A percentile compares a stretch with the other conserved stretches of the same genome.
These are phyloP conservation scores for Axea sp. DNA, from an alignment of 2,888 invertebrate genomes.

Conservation along the genomic window DNA sequence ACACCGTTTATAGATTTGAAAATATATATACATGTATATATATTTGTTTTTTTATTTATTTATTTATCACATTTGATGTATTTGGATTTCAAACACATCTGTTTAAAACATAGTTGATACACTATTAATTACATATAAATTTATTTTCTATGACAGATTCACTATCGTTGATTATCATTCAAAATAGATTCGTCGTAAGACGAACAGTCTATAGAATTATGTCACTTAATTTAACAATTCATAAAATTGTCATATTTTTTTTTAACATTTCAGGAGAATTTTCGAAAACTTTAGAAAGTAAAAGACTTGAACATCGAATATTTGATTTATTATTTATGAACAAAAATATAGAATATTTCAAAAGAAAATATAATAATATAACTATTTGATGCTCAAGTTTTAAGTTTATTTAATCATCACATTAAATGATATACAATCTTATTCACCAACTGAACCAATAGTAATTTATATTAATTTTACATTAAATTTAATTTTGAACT, in stretches of 20 bases:
- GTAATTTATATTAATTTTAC: too few species aligned
- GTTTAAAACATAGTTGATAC: constrained; percentile 14
- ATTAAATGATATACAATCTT: too few species aligned
- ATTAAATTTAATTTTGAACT: too few species aligned
- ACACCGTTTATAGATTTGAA: background rate
- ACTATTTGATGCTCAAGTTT: too few species aligned
- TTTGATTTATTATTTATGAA: too few species aligned
- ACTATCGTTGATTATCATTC: constrained; percentile 38
- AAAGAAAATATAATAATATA: too few species aligned
- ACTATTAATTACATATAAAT: constrained; percentile 17
- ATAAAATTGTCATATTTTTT: background rate
- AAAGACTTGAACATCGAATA: too few species aligned
- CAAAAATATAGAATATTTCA: too few species aligned
- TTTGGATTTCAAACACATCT: constrained; percentile 11
- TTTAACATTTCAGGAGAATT: background rate
- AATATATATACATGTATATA: too few species aligned
- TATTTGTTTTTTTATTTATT: too few species aligned
- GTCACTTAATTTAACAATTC: constrained; percentile 8
- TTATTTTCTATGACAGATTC: constrained; percentile 9
- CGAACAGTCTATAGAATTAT: constrained; percentile 35
- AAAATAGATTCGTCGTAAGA: constrained; percentile 34
- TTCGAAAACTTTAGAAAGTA: background rate
- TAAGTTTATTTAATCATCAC: too few species aligned
- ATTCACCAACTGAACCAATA: too few species aligned
- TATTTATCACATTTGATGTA: constrained; percentile 20